A percentile compares a stretch with the other conserved stretches of the same genome.
phyloP scores from a whole-genome alignment of 2,113 vertebrate species.

The Pardalotus punctatus region DNA sequence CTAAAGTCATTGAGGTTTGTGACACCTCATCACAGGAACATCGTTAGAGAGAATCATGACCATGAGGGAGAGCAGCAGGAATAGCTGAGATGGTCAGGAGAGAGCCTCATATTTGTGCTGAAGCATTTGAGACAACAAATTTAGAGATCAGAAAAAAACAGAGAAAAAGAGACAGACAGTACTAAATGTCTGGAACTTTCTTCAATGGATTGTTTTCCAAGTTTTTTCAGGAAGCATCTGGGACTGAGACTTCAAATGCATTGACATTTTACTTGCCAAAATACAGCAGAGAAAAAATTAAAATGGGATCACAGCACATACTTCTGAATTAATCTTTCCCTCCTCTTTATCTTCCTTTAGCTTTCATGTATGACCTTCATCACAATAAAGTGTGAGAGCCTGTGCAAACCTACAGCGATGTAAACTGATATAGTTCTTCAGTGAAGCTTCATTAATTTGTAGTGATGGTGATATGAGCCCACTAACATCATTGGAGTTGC shows the following conservation, averaged over 20 bases:
- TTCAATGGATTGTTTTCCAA: not conserved
- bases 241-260: not conserved
- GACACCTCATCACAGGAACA: not conserved
- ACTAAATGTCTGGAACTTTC: not conserved
- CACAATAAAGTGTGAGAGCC: not conserved
- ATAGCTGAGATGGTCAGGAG: not conserved
- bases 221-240: not conserved
- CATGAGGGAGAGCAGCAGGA: not conserved
- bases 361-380: not conserved
- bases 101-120: not conserved
- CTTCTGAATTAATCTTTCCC: not conserved
- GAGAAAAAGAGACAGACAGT: not conserved
- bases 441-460: conserved; percentile 8
- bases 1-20: not conserved
- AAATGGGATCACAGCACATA: not conserved
- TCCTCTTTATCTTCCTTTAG: not conserved
- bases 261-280: not conserved
- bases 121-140: not conserved
- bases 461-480: not conserved
- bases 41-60: not conserved
- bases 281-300: not conserved
- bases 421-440: not conserved
- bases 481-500: not conserved
- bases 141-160: not conserved
- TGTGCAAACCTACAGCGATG: not conserved